A percentile compares a stretch with the other conserved stretches of the same genome.
These are phyloP conservation scores for Aphrophora alni DNA, from an alignment of 2,888 invertebrate species.

Conservation along the genomic window DNA sequence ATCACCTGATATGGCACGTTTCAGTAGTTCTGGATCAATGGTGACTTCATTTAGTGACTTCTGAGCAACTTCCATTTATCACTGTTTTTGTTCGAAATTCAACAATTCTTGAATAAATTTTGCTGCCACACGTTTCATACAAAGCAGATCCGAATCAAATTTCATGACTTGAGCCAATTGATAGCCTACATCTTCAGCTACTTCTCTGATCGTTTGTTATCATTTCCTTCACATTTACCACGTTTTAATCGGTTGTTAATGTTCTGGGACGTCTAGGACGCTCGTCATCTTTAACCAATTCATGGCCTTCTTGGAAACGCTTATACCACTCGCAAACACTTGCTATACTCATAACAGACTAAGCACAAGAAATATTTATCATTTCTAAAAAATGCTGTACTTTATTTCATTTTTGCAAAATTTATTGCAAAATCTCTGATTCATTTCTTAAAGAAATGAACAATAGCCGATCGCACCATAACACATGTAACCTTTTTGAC, in stretches of 20 bases:
- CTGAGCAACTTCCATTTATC: constrained; percentile 45
- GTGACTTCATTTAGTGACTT: constrained; percentile 41
- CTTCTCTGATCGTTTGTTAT: constrained; percentile 33
- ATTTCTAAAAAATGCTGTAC: not conserved
- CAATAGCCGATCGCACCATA: not conserved
- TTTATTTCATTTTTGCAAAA: not conserved
- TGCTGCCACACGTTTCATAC: too few species aligned
- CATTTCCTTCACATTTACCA: too few species aligned
- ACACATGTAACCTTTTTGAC: too few species aligned
- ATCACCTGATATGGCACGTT: constrained; percentile 50
- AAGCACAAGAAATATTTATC: not conserved
- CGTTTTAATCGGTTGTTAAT: constrained; percentile 49
- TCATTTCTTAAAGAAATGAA: not conserved
- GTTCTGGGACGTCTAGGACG: constrained; percentile 49
- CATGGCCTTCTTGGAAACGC: constrained; percentile 12
- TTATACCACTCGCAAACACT: constrained; percentile 30
- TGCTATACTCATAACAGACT: not conserved
- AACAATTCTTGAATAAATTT: constrained; percentile 44
- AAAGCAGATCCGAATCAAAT: constrained; percentile 43
- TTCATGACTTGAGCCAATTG: constrained; percentile 42
- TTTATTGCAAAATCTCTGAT: not conserved
- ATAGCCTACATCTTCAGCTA: constrained; percentile 38
- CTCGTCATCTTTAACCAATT: constrained; percentile 38
- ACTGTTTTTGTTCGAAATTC: too few species aligned
- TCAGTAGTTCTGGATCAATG: constrained; percentile 46